Evolutionary conservation across 2,113 vertebrate genomes (phyloP).

Genomic region (Cyanoramphus novaezelandiae): DNA sequence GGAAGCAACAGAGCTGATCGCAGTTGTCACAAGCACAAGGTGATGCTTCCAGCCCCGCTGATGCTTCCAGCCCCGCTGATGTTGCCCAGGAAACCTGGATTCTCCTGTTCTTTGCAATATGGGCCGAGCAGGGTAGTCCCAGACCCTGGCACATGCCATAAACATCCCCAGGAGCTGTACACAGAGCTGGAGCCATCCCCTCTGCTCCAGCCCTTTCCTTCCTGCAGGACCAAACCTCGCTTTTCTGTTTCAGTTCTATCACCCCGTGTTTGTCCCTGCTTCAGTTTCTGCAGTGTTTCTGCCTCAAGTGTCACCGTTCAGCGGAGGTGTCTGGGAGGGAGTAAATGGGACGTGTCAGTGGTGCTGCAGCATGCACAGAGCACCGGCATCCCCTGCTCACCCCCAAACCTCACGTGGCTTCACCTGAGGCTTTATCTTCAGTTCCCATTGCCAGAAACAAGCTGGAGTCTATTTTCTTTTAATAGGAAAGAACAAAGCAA

Average conservation of each 20-base stretch:
- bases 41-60: slow-evolving; percentile 23
- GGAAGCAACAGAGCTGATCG: neutral
- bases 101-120: neutral
- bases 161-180: neutral
- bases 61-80: slow-evolving; percentile 20
- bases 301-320: neutral
- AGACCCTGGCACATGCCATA: neutral
- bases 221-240: neutral
- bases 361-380: accelerated
- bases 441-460: neutral
- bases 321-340: neutral
- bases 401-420: neutral
- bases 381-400: accelerated
- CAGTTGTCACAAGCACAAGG: slow-evolving; percentile 29
- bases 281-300: neutral
- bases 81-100: slow-evolving; percentile 73
- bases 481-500: neutral
- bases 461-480: neutral
- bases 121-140: neutral
- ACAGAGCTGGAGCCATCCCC: neutral
- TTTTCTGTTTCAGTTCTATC: neutral
- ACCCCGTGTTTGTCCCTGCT: accelerated
- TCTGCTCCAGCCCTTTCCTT: neutral
- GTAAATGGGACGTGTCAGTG: neutral
- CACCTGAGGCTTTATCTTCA: neutral